Conservation (phyloP, 2,888 invertebrate species). For the Brenthis ino region DNA sequence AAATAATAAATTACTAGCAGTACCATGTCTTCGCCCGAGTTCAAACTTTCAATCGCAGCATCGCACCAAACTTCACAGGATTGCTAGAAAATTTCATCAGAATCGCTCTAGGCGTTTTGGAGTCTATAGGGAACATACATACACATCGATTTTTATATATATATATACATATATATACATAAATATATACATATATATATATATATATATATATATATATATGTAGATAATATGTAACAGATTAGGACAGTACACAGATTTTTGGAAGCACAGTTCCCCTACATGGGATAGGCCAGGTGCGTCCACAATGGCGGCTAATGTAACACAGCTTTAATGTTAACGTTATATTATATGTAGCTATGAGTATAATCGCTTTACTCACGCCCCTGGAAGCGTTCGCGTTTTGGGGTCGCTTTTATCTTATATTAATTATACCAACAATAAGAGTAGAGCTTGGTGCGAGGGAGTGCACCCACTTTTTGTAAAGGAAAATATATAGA, state of each 20-base stretch:
- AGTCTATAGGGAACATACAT: no score
- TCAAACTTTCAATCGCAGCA: no score
- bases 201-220: background rate
- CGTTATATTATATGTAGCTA: constrained; percentile 15
- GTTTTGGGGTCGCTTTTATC: constrained; percentile 1
- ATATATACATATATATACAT: no score
- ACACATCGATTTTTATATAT: background rate
- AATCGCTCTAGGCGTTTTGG: background rate
- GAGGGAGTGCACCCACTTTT: no score
- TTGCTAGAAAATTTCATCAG: no score
- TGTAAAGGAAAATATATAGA: no score
- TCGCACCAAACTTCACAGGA: no score
- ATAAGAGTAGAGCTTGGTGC: background rate
- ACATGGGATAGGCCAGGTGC: constrained; percentile 65
- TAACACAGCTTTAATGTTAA: constrained; percentile 28
- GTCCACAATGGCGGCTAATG: constrained; percentile 58
- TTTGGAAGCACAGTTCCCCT: constrained; percentile 39
- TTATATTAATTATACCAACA: background rate
- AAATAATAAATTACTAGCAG: no score
- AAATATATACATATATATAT: no score
- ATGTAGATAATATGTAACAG: background rate
- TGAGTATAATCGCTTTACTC: constrained; percentile 12
- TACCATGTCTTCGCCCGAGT: no score
- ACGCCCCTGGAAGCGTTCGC: constrained; percentile 13
- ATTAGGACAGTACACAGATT: background rate